Conservation (phyloP, 1,140 invertebrate species). For the Musca domestica region DNA sequence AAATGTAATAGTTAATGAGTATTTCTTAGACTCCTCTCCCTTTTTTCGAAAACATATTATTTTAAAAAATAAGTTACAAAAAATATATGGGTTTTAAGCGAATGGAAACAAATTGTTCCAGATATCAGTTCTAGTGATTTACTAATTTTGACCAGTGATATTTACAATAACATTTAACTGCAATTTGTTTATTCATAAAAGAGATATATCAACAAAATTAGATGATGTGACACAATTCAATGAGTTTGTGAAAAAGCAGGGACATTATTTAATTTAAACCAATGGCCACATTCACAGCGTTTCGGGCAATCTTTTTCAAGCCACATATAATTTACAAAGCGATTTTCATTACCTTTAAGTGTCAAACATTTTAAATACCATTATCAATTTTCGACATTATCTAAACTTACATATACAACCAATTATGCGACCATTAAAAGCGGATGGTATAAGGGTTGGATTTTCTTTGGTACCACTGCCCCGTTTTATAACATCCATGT, state of each 20-base stretch:
- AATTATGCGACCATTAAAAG: slow-evolving; percentile 81
- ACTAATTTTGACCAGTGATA: too few relatives aligned
- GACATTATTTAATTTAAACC: slow-evolving; percentile 84
- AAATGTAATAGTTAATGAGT: too few relatives aligned
- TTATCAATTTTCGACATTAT: slow-evolving; percentile 18
- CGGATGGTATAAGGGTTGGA: slow-evolving; percentile 85
- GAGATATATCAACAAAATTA: too few relatives aligned
- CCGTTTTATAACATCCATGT: slow-evolving; percentile 71
- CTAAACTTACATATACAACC: slow-evolving; percentile 80
- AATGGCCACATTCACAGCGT: slow-evolving; percentile 91
- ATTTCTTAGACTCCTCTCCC: too few relatives aligned
- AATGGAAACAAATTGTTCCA: too few relatives aligned
- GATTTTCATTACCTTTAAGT: slow-evolving; percentile 74
- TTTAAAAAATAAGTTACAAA: too few relatives aligned
- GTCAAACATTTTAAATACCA: neutral
- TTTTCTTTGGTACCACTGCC: slow-evolving; percentile 75
- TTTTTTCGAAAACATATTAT: too few relatives aligned
- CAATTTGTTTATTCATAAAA: too few relatives aligned
- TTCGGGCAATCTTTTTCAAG: slow-evolving; percentile 80
- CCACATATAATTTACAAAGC: slow-evolving; percentile 88
- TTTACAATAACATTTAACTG: too few relatives aligned
- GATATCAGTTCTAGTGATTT: too few relatives aligned
- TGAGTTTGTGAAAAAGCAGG: slow-evolving; percentile 58
- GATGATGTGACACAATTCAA: too few relatives aligned
- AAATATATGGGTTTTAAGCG: too few relatives aligned